Base-by-base conservation (phyloP, 2,888 invertebrate genomes). In the Drosophila ustulata region DNA sequence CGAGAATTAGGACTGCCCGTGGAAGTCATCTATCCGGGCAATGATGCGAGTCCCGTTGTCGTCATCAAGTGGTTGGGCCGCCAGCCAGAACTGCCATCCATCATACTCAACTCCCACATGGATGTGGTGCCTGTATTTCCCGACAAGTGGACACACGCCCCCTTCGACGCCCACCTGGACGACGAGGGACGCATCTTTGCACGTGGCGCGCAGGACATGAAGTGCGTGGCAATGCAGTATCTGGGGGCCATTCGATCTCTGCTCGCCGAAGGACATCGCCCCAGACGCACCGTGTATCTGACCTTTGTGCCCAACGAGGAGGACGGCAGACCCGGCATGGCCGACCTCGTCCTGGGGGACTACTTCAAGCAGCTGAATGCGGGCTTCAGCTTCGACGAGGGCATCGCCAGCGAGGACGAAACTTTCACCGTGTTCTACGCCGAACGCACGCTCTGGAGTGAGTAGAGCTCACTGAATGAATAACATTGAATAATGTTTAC, bases 101-200 rank as follows among this genome's bases (percentile, higher is more conserved):
- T 93, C 1, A 92, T 96, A 47, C 93, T 99, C 13, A 98, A 98
- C 91, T 98, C 98, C 8, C 99, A 99, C 91, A 98, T 97, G 95
- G 99, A 99, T 91, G 99, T 99, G 0, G 99, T 99, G 0, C 98
- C 99, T 8, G 98, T 98, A 0, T 98, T 96, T 91, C 94, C 95
- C 82, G 97, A 97, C 93, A 94, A 93, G 85, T 99, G 98, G 98
- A 96, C 94, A 0, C 94, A 97, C 90, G 96, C 96, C 11, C 98
- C 98, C 2, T 98, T 98, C 92, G 94, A 94, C 75, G 98, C 96
- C 0, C 94, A 96, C 69, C 96, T 98, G 85, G 97, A 97, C 89
- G 94, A 95, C 2, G 94, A 96, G 66, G 98, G 98, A 0, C 95
- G 97, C 89, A 98, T 98, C 78, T 97, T 94, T 92, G 98, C 96